A percentile compares a stretch with the other conserved stretches of the same genome.
Evolutionary conservation across 2,888 invertebrate species (phyloP).

Genomic region (Pterostichus niger): DNA sequence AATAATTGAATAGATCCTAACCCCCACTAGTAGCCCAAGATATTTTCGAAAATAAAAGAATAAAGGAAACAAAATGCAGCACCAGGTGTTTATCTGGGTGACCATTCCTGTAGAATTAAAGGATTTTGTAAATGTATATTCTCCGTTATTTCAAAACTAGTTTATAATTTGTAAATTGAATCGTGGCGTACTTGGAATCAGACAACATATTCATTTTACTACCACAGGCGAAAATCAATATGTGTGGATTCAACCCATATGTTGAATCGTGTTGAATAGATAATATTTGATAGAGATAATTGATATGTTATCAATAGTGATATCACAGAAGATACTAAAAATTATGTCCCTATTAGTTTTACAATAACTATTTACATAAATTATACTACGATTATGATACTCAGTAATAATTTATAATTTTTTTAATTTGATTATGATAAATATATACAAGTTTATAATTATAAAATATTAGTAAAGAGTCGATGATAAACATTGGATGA

Average conservation of each 20-base stretch:
- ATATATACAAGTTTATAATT: too few relatives aligned
- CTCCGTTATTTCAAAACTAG: conserved; percentile 24
- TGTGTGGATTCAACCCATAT: conserved; percentile 21
- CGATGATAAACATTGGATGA: too few relatives aligned
- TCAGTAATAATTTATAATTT: too few relatives aligned
- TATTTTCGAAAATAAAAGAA: conserved; percentile 29
- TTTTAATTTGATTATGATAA: too few relatives aligned
- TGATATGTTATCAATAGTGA: conserved; percentile 21
- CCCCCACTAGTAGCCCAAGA: conserved; percentile 3
- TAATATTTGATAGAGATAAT: conserved; percentile 7
- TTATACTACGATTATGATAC: not conserved
- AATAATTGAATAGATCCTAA: conserved; percentile 14
- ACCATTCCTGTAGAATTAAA: conserved; percentile 2
- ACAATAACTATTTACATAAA: not conserved
- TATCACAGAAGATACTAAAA: not conserved
- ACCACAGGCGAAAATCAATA: not conserved
- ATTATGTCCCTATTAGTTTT: not conserved
- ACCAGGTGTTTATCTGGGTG: conserved; percentile 18
- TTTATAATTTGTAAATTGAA: conserved; percentile 13
- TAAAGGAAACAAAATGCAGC: conserved; percentile 4
- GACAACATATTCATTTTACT: not conserved
- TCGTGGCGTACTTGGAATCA: conserved; percentile 1
- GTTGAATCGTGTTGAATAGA: conserved; percentile 15
- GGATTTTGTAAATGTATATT: conserved; percentile 9
- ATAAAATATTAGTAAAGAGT: too few relatives aligned